Conservation (phyloP, 2,797 vertebrate species). For the Benthosema pterotum region DNA sequence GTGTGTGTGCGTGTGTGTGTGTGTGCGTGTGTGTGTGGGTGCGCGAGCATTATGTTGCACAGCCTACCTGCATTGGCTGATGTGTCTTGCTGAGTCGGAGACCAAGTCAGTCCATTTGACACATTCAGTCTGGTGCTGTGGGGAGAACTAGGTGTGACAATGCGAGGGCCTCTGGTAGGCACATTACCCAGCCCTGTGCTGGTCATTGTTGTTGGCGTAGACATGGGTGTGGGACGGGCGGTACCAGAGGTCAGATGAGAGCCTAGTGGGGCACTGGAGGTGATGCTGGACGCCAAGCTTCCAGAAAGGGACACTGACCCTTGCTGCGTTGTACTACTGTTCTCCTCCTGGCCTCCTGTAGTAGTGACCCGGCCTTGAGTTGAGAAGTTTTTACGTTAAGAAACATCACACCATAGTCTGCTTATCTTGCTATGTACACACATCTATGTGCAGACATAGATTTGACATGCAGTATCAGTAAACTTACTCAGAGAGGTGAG, state of each 20-base stretch:
- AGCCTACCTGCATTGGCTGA: not conserved
- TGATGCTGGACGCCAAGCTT: rapidly evolving
- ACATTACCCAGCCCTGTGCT: not conserved
- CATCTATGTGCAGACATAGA: constrained; percentile 1
- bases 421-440: not conserved
- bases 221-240: no score
- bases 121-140: not conserved
- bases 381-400: constrained; percentile 18
- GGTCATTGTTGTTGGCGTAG: not conserved
- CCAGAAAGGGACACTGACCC: constrained; percentile 13
- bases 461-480: no score
- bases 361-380: not conserved
- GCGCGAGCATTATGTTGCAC: not conserved
- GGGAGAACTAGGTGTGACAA: no score
- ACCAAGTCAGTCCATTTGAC: not conserved
- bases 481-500: no score
- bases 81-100: no score
- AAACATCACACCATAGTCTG: constrained; percentile 21
- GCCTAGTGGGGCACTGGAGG: no score
- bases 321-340: not conserved
- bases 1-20: not conserved
- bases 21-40: constrained; percentile 4
- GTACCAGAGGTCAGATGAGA: no score
- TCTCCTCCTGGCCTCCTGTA: constrained; percentile 6
- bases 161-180: not conserved